Base-by-base conservation (phyloP, 2,113 vertebrate species). In the Cephalopholis sonnerati region DNA sequence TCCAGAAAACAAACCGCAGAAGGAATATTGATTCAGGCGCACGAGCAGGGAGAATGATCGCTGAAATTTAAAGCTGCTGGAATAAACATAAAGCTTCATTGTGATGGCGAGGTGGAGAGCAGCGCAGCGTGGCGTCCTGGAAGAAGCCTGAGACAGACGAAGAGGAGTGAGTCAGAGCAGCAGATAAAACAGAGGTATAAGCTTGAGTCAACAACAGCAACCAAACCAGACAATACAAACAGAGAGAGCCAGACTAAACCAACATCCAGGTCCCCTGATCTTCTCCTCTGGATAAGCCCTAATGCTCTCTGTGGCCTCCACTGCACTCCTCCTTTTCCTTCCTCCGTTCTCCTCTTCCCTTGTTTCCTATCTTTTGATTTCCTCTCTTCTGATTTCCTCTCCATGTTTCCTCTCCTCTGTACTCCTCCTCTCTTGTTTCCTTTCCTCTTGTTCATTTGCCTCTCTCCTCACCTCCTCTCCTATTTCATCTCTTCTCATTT, bases 211-310 rank as follows among this genome's bases (percentile, higher is more conserved):
- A 87, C 86, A 92, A 77, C 81, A 84, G 41, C 68, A 83, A 58
- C 29, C 67, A 69, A 50, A 68, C 20, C 87, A 86, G 87, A 90
- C 88, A 79, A 62, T 53, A 67, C 87, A 92, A 91, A 92, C 86
- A 91, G 17, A 1, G 4, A 64, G 79, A 73, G 71, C 61, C 55
- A 87, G 86, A 89, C 87, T 87, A 70, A 87, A 82, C 84, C 75
- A 85, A 91, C 91, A 91, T n/a, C 67, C 73, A 76, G 67, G 77
- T 65, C 81, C 72, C 79, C 71, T 50, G 75, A 79, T 76, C 63
- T 18, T n/a, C 74, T 87, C 41, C 77, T 80, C 81, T 82, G 90
- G 74, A 85, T 81, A 72, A 85, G 48, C 59, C 69, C 59, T 46
- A 20, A 1, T 27, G 20, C 27, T 62, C 58, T 15, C 17, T 46